Evolutionary conservation across 2,797 vertebrate species (phyloP), one percentile per base, ranked within the genome.

Genomic region (Anguilla marmorata): DNA sequence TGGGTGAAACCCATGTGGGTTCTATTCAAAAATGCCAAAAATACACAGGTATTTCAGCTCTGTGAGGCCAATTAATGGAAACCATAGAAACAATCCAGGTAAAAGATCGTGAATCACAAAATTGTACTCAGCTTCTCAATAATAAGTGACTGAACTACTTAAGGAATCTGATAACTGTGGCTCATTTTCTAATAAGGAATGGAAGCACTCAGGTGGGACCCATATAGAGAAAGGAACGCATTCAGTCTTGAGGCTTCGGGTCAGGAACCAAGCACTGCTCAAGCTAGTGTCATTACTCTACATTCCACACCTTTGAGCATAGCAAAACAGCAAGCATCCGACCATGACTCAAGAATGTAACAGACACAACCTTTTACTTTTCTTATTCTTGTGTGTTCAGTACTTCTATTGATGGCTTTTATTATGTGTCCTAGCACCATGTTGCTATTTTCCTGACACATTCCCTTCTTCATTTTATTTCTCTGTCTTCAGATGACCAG

Each of bases 111-210:
- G 8, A n/a, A 82, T 21, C 1, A n/a, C 37, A 37, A 45, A 85
- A 85, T 24, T 45, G 41, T 45, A 45, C 41, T 45, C 86, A 56
- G 56, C 41, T 76, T 14, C 69, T 86, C 72, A 76, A 76, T 86
- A 86, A 6, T 56, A 45, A 45, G 33, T 48, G 12, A 63, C 79
- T 86, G 69, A 76, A 76, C 66, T n/a, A 86, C 86, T 76, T 76
- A 86, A 50, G 52, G 66, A 27, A 54, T 33, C 66, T 54, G 86
- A 86, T 86, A 86, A 86, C 66, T 27, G 1, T 12, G 7, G 27
- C 66, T 76, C 27, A 66, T 85, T 66, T 85, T 85, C 84, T 63
- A 58, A 85, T 85, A 85, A 85, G 84, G 58, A 85, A 45, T 85
- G 24, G 5, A 85, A 66, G 58, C 30, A n/a, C 5, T 30, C 84